Percentiles rank a stretch among this genome's conserved stretches.
These are phyloP conservation scores for Toxotes jaculatrix DNA, from an alignment of 2,113 vertebrate species.

Conservation along the genomic window DNA sequence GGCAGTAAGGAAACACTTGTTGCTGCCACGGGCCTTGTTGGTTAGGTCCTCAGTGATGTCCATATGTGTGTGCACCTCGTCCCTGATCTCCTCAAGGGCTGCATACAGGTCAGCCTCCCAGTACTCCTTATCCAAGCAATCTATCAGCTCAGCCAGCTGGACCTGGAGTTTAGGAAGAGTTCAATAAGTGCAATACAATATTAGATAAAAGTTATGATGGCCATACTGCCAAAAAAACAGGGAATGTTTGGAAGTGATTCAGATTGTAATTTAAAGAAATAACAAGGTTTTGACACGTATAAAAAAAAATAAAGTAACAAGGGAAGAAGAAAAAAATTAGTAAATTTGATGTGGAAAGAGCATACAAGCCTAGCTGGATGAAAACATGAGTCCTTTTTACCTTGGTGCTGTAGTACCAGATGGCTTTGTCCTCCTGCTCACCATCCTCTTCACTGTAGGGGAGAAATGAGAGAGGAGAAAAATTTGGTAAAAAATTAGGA, in stretches of 20 bases:
- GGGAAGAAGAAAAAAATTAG: not conserved
- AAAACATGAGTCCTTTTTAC: slow-evolving; percentile 38
- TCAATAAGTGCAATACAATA: not conserved
- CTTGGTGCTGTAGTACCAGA: slow-evolving; percentile 84
- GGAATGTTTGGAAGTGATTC: not conserved
- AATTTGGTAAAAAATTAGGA: not conserved
- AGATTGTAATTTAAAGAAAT: not conserved
- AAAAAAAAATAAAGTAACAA: not conserved
- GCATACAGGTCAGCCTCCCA: slow-evolving; percentile 95
- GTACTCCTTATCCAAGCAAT: slow-evolving; percentile 93
- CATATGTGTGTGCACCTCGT: slow-evolving; percentile 96
- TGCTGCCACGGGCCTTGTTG: slow-evolving; percentile 95
- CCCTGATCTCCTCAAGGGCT: slow-evolving; percentile 93
- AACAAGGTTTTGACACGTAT: not conserved
- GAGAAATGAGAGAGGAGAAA: slow-evolving; percentile 14
- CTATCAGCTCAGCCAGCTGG: slow-evolving; percentile 93
- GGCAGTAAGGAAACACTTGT: slow-evolving; percentile 93
- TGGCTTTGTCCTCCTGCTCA: slow-evolving; percentile 79
- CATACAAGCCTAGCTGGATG: not conserved
- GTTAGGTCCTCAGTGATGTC: slow-evolving; percentile 96
- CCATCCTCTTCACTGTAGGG: slow-evolving; percentile 79
- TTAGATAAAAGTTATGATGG: not conserved
- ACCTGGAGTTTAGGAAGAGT: slow-evolving; percentile 74
- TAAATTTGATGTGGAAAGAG: not conserved
- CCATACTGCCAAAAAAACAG: not conserved